phyloP scores from a whole-genome alignment of 2,797 vertebrate genomes.

The Hoplostethus mediterraneus region DNA sequence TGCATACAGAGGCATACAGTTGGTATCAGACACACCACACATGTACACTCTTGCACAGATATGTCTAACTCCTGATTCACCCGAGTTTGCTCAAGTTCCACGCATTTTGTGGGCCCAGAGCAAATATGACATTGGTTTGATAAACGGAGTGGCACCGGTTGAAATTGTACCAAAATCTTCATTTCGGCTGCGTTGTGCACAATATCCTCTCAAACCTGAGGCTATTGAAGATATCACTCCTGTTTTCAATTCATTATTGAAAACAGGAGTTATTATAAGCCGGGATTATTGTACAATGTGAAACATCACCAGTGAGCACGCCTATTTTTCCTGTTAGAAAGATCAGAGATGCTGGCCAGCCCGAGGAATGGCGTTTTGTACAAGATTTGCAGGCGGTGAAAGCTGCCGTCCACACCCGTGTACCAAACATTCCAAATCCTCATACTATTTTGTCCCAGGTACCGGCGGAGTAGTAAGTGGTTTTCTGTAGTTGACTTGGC shows the following conservation, averaged over 20 bases:
- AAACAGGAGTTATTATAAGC: too few species aligned
- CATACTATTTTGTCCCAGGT: neutral
- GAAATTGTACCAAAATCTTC: too few species aligned
- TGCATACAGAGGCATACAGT: too few species aligned
- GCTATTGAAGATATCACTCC: neutral
- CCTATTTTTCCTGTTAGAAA: neutral
- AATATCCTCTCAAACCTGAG: neutral
- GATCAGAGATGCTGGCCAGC: neutral
- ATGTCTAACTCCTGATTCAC: too few species aligned
- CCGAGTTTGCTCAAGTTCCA: too few species aligned
- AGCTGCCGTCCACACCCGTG: neutral
- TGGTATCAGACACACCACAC: too few species aligned
- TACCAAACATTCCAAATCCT: constrained; percentile 8
- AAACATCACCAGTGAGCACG: neutral
- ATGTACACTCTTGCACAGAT: too few species aligned
- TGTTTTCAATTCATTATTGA: neutral
- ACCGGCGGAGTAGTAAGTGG: neutral
- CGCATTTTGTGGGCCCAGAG: too few species aligned
- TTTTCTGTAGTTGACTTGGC: constrained; percentile 5
- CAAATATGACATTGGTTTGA: too few species aligned
- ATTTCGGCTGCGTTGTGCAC: too few species aligned
- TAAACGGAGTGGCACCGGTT: too few species aligned
- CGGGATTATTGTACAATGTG: neutral
- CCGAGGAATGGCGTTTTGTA: constrained; percentile 5
- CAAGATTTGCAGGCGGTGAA: constrained; percentile 9